These are phyloP conservation scores for Endotricha flammealis DNA, from an alignment of 2,888 invertebrate species.

Conservation along the genomic window DNA sequence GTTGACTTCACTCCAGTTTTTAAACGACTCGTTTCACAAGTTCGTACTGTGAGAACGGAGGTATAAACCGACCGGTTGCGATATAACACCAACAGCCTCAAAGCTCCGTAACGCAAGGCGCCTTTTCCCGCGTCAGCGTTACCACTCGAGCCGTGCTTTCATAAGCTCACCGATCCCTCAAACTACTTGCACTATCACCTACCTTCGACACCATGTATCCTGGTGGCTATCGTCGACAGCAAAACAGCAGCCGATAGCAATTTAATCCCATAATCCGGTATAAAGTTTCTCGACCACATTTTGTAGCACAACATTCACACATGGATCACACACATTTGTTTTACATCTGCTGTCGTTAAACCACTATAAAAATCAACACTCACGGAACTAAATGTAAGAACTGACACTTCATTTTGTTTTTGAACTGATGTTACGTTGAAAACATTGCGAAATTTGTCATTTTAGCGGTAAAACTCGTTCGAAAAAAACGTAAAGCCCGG, in stretches of 20 bases:
- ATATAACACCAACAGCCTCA: slow-evolving; percentile 33
- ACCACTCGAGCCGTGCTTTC: slow-evolving; percentile 59
- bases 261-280: slow-evolving; percentile 83
- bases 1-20: slow-evolving; percentile 75
- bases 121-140: slow-evolving; percentile 48
- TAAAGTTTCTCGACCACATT: slow-evolving; percentile 84
- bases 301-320: slow-evolving; percentile 79
- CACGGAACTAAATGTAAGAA: slow-evolving; percentile 76
- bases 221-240: slow-evolving; percentile 63
- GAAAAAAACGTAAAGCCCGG: slow-evolving; percentile 57
- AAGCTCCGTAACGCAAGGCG: slow-evolving; percentile 43
- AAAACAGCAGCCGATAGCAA: slow-evolving; percentile 67
- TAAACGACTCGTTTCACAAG: slow-evolving; percentile 74
- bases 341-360: slow-evolving; percentile 68
- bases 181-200: slow-evolving; percentile 49
- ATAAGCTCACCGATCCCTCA: slow-evolving; percentile 59
- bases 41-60: slow-evolving; percentile 71
- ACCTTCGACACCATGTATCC: slow-evolving; percentile 79
- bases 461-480: slow-evolving; percentile 76
- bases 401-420: slow-evolving; percentile 77
- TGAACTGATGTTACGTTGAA: slow-evolving; percentile 65
- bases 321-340: slow-evolving; percentile 78
- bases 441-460: slow-evolving; percentile 59
- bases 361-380: slow-evolving; percentile 66
- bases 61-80: slow-evolving; percentile 52